A percentile compares a stretch with the other conserved stretches of the same genome.
Conservation (phyloP, 2,888 invertebrate genomes). For the Mayetiola destructor region DNA sequence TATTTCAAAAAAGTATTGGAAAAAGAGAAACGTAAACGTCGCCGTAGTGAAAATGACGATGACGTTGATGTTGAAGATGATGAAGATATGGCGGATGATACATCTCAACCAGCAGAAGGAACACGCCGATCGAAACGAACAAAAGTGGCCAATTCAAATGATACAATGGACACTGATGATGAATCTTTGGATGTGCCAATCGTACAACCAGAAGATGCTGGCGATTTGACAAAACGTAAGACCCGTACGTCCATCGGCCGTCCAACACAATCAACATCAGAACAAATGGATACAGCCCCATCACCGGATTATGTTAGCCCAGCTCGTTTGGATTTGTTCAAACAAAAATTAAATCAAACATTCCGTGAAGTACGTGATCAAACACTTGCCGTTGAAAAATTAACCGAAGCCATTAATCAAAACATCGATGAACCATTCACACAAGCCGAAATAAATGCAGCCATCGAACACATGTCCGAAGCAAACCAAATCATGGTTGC, state of each 20-base stretch:
- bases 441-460: constrained; percentile 57
- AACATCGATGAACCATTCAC: constrained; percentile 46
- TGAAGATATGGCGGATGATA: constrained; percentile 23
- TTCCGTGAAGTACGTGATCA: constrained; percentile 67
- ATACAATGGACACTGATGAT: constrained; percentile 21
- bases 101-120: constrained; percentile 24
- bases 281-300: constrained; percentile 18
- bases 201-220: constrained; percentile 27
- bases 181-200: neutral
- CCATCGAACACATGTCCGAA: constrained; percentile 68
- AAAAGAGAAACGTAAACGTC: constrained; percentile 57
- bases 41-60: constrained; percentile 39
- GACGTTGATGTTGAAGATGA: constrained; percentile 40
- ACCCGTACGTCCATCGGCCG: constrained; percentile 22
- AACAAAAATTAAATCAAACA: constrained; percentile 53
- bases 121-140: constrained; percentile 13
- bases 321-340: constrained; percentile 49
- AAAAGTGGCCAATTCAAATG: constrained; percentile 22
- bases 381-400: constrained; percentile 50
- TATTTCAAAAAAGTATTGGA: constrained; percentile 85
- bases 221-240: constrained; percentile 32
- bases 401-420: constrained; percentile 50
- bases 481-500: constrained; percentile 88
- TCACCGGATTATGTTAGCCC: constrained; percentile 30
- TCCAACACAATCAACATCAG: constrained; percentile 21